Conservation (phyloP, 2,113 vertebrate genomes). For the Dissostichus mawsoni region DNA sequence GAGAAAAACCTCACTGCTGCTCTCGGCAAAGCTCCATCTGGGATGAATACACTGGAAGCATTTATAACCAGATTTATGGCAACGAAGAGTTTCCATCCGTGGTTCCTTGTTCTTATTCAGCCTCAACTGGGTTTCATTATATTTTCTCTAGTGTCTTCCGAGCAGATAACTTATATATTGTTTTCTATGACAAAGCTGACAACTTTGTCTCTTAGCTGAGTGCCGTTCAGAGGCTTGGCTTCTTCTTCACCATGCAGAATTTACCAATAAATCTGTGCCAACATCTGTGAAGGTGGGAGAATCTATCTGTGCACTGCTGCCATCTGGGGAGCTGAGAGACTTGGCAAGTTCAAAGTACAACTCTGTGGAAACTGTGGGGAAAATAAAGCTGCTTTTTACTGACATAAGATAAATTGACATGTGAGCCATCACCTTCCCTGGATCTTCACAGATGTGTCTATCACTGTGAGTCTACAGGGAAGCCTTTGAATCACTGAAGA, state of each 20-base stretch:
- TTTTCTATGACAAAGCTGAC: conserved; percentile 20
- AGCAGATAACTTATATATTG: conserved; percentile 12
- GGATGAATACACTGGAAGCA: conserved; percentile 67
- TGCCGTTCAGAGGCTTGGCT: background rate
- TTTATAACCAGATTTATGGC: conserved; percentile 70
- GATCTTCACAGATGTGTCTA: conserved; percentile 22
- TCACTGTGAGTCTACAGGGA: conserved; percentile 7
- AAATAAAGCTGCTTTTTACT: conserved; percentile 36
- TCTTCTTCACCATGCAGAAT: background rate
- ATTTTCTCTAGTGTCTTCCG: conserved; percentile 25
- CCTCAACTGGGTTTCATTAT: conserved; percentile 50
- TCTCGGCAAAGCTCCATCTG: conserved; percentile 58
- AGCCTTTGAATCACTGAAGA: conserved; percentile 7
- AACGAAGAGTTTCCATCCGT: conserved; percentile 65
- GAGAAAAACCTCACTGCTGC: conserved; percentile 43
- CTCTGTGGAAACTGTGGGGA: conserved; percentile 26
- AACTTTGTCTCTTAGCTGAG: background rate
- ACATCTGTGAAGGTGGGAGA: conserved; percentile 42
- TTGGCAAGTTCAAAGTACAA: conserved; percentile 30
- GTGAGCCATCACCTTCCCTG: conserved; percentile 15
- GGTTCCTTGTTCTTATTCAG: conserved; percentile 37
- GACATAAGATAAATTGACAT: conserved; percentile 11
- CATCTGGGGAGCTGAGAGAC: conserved; percentile 24
- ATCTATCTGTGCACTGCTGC: conserved; percentile 4
- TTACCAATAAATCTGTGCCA: conserved; percentile 27